phyloP scores from a whole-genome alignment of 2,888 invertebrate species.

The Acanthosepion esculentum region DNA sequence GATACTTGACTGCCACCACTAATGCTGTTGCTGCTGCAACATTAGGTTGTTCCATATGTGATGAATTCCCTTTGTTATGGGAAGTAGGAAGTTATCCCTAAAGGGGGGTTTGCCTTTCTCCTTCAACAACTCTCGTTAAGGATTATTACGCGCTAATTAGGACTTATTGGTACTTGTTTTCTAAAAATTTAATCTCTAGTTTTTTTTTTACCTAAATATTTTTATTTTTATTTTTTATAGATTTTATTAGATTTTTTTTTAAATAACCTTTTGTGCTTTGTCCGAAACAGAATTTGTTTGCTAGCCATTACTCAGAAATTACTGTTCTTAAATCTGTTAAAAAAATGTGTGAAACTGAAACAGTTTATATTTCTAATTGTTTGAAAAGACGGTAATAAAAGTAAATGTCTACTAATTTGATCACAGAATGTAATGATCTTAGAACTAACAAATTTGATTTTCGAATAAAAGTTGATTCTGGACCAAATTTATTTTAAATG shows the following conservation, averaged over 20 bases:
- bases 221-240: too few species aligned
- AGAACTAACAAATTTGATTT: too few species aligned
- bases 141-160: too few species aligned
- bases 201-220: neutral
- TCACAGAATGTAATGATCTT: too few species aligned
- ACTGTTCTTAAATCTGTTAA: neutral
- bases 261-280: too few species aligned
- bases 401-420: too few species aligned
- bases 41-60: neutral
- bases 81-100: neutral
- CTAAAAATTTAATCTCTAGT: neutral
- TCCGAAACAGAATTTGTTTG: neutral
- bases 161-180: neutral
- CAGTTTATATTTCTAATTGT: too few species aligned
- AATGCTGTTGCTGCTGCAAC: neutral
- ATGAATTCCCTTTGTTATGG: conserved; percentile 13
- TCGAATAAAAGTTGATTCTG: too few species aligned
- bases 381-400: too few species aligned
- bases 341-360: neutral
- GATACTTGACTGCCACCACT: neutral
- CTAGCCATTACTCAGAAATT: conserved; percentile 2
- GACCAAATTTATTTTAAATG: too few species aligned
- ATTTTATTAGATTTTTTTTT: neutral
- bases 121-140: neutral
- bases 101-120: neutral